phyloP scores from a whole-genome alignment of 2,888 invertebrate genomes.

The Pycnomerus fuliginosus region DNA sequence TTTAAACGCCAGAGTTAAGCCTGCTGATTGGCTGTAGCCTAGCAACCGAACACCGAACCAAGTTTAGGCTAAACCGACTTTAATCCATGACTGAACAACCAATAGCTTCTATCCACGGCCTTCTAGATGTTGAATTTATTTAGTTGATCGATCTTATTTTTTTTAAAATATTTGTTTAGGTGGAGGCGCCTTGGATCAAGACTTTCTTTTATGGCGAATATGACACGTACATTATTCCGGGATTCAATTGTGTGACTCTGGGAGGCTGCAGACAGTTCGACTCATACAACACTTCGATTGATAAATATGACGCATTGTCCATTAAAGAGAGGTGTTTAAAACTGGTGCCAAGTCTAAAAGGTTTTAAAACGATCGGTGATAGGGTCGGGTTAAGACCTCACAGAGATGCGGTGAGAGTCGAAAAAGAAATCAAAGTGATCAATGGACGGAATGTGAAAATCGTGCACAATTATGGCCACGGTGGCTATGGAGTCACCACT shows the following conservation, averaged over 20 bases:
- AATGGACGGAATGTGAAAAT: constrained; percentile 60
- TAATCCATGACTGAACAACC: no score
- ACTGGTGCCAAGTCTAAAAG: constrained; percentile 69
- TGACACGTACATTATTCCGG: constrained; percentile 85
- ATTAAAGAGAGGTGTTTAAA: constrained; percentile 77
- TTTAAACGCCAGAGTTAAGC: no score
- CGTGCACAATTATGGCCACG: constrained; percentile 94
- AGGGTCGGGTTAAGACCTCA: constrained; percentile 84
- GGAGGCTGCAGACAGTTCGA: constrained; percentile 86
- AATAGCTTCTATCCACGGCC: no score
- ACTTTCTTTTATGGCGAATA: constrained; percentile 83
- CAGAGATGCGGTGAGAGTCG: constrained; percentile 71
- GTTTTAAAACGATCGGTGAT: constrained; percentile 61
- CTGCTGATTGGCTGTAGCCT: no score
- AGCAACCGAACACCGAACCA: no score
- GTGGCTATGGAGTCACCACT: constrained; percentile 88
- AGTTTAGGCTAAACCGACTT: no score
- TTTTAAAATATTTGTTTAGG: no score
- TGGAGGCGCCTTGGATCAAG: constrained; percentile 86
- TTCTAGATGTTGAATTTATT: no score
- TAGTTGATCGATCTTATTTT: no score
- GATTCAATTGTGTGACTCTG: constrained; percentile 70
- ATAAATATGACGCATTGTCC: constrained; percentile 70
- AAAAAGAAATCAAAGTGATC: constrained; percentile 57
- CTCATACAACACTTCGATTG: constrained; percentile 66